Evolutionary conservation across 1,140 invertebrate species (phyloP).

Genomic region (Limonius californicus): DNA sequence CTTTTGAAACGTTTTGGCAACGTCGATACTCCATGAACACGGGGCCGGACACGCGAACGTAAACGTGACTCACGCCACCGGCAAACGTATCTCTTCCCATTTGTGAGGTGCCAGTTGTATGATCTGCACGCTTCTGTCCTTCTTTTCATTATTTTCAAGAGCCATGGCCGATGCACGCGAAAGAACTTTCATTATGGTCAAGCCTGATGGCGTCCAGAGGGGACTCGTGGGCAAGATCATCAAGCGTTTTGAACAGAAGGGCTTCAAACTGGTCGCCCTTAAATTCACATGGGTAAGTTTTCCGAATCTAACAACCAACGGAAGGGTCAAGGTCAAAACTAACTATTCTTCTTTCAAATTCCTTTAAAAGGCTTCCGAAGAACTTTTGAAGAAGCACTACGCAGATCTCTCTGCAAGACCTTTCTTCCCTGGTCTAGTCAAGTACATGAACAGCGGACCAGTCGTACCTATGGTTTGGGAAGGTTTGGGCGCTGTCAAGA

Average conservation of each 20-base stretch:
- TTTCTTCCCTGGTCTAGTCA: conserved; percentile 72
- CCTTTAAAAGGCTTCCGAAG: conserved; percentile 49
- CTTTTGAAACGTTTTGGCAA: too few relatives aligned
- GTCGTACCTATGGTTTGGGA: conserved; percentile 81
- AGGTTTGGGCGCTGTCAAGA: conserved; percentile 90
- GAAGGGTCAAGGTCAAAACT: too few relatives aligned
- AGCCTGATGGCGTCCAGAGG: conserved; percentile 96
- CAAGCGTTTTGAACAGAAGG: conserved; percentile 90
- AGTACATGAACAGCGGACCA: conserved; percentile 80
- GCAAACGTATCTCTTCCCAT: not conserved
- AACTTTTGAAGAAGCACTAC: conserved; percentile 67
- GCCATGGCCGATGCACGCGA: conserved; percentile 73
- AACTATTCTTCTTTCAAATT: not conserved
- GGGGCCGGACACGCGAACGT: not conserved
- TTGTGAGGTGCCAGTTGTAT: conserved; percentile 33
- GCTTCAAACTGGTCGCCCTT: conserved; percentile 94
- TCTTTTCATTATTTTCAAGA: conserved; percentile 47
- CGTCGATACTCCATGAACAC: too few relatives aligned
- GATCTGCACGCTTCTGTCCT: conserved; percentile 51
- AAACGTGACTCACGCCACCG: not conserved
- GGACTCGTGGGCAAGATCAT: conserved; percentile 93
- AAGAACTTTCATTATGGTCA: conserved; percentile 96
- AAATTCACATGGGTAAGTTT: conserved; percentile 81
- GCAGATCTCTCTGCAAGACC: conserved; percentile 57
- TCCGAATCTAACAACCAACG: not conserved